Base-by-base conservation (phyloP, 37 sponge, comb jelly and placozoan genomes). In the Dysidea cf. avara region DNA sequence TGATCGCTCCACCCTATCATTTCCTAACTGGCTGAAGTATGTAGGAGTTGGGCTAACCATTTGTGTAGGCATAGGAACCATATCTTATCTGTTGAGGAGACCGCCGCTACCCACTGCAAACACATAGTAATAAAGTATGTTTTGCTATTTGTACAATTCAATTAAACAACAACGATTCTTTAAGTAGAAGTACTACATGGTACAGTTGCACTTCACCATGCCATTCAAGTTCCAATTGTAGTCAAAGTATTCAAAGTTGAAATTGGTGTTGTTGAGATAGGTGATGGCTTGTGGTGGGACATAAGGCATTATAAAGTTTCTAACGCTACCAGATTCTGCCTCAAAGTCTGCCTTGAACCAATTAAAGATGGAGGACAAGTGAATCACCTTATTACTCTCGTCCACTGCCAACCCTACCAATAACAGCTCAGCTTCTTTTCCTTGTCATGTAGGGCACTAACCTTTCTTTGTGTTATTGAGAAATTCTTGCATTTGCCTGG, bases 211-310 rank as follows among this genome's bases (percentile, higher is more conserved):
- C 0, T 83, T 83, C 3, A 83, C 78, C 49, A 30, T 46, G 6
- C 89, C 89, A 67, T 88, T 82, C 14, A 64, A 61, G 31, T 82
- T 40, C 89, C 89, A 88, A 53, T 88, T 46, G 58, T 88, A 88
- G 56, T 53, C 32, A 59, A 88, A 88, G 61, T 88, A 88, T 24
- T 61, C 21, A 50, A 78, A 26, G 13, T 65, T 39, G 2, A 72
- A 67, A 7, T 56, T 37, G 35, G 70, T 51, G 29, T 25, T 1
- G 32, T 64, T 40, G 2, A 88, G 39, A 68, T 57, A 77, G 7
- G 60, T 30, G 7, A 83, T 56, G 17, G 68, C 71, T 26, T 46
- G 18, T 0, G 79, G 18, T 13, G 83, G 60, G 35, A 82, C 43
- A 79, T 72, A 88, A 47, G 72, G 89, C 53, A 52, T 26, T 26